Percentiles rank a stretch among this genome's conserved stretches.
Evolutionary conservation across 2,797 vertebrate genomes (phyloP).

Genomic region (Gephyroberyx darwinii): DNA sequence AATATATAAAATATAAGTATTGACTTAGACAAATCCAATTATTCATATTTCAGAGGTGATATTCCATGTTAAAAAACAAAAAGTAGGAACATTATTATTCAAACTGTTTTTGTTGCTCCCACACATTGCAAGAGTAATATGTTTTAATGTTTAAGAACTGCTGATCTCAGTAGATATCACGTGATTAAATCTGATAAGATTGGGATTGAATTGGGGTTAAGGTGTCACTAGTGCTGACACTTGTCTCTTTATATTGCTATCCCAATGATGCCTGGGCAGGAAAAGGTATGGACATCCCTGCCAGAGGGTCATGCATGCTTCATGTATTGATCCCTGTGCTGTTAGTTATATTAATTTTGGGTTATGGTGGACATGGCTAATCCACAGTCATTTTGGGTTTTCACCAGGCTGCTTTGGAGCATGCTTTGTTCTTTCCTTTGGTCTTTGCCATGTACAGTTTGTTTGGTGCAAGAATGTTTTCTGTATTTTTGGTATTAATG

Average conservation of each 20-base stretch:
- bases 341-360: neutral
- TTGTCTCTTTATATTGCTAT: conserved; percentile 80
- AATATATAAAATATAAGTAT: too few relatives aligned
- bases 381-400: conserved; percentile 28
- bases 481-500: conserved; percentile 6
- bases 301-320: conserved; percentile 25
- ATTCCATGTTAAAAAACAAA: too few relatives aligned
- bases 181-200: neutral
- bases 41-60: too few relatives aligned
- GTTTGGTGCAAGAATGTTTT: conserved; percentile 23
- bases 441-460: neutral
- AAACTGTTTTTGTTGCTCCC: too few relatives aligned
- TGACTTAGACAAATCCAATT: too few relatives aligned
- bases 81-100: too few relatives aligned
- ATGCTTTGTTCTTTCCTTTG: conserved; percentile 46
- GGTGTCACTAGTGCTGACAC: conserved; percentile 42
- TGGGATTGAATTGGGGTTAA: neutral
- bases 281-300: conserved; percentile 90
- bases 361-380: neutral
- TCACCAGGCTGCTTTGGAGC: conserved; percentile 33
- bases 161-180: neutral
- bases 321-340: neutral
- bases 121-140: too few relatives aligned
- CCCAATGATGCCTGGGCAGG: conserved; percentile 85
- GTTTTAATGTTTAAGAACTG: neutral